phyloP scores from a whole-genome alignment of 2,888 invertebrate genomes.

The Bedellia somnulentella region DNA sequence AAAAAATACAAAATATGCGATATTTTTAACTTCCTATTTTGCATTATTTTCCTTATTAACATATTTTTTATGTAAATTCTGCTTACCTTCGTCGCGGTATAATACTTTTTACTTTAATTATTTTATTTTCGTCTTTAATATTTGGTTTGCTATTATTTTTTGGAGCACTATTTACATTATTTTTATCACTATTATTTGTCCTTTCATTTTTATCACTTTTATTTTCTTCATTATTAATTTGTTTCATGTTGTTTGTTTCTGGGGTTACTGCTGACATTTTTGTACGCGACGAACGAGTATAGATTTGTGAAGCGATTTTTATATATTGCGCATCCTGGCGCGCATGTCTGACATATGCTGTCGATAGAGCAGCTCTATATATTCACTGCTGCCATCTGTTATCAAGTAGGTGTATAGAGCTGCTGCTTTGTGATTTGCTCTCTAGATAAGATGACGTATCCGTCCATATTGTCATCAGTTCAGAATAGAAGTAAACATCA shows the following conservation, averaged over 20 bases:
- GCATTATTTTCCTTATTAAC: neutral
- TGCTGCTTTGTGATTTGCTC: too few relatives aligned
- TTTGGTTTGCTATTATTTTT: conserved; percentile 28
- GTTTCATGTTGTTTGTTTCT: conserved; percentile 23
- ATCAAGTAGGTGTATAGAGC: too few relatives aligned
- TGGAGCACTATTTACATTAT: conserved; percentile 26
- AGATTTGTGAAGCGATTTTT: conserved; percentile 52
- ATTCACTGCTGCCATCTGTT: conserved; percentile 3
- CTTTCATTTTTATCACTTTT: conserved; percentile 12
- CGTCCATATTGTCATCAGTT: too few relatives aligned
- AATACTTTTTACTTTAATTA: conserved; percentile 52
- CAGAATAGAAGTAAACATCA: too few relatives aligned
- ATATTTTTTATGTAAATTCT: conserved; percentile 1
- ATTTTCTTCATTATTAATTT: conserved; percentile 18
- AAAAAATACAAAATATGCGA: neutral
- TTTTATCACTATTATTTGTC: conserved; percentile 21
- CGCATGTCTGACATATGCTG: conserved; percentile 34
- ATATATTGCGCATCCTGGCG: conserved; percentile 54
- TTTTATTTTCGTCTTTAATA: conserved; percentile 19
- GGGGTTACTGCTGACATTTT: conserved; percentile 39
- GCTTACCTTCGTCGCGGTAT: conserved; percentile 48
- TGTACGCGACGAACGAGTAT: conserved; percentile 38
- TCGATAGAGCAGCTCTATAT: conserved; percentile 23
- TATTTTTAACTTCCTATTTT: neutral
- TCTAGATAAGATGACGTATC: too few relatives aligned